Conservation (phyloP, 2,113 vertebrate species). For the Cheirogaleus medius region DNA sequence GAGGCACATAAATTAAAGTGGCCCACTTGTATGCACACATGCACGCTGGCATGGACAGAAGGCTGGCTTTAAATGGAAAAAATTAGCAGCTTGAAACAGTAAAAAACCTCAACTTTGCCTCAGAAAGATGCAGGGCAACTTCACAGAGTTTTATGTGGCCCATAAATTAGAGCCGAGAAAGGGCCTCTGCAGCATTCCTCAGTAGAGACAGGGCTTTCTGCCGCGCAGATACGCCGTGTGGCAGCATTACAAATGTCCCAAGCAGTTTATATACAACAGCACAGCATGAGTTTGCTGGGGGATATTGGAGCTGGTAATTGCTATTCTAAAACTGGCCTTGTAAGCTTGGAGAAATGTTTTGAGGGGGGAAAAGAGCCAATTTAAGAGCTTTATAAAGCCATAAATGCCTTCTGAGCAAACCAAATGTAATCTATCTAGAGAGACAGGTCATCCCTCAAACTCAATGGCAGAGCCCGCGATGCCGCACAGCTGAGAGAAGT, state of each 20-base stretch:
- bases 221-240: slow-evolving; percentile 76
- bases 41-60: slow-evolving; percentile 74
- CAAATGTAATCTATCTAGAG: slow-evolving; percentile 75
- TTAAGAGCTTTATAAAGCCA: slow-evolving; percentile 83
- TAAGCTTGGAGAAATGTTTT: slow-evolving; percentile 81
- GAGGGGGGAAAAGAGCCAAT: slow-evolving; percentile 73
- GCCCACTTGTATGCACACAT: slow-evolving; percentile 71
- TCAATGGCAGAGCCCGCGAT: not conserved
- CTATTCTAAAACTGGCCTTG: slow-evolving; percentile 81
- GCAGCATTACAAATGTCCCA: slow-evolving; percentile 84
- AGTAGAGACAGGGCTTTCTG: slow-evolving; percentile 59
- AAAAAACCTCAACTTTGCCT: slow-evolving; percentile 78
- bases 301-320: slow-evolving; percentile 84
- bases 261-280: slow-evolving; percentile 81
- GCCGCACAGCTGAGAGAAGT: not conserved
- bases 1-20: slow-evolving; percentile 75
- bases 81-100: slow-evolving; percentile 81
- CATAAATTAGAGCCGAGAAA: slow-evolving; percentile 82
- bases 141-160: slow-evolving; percentile 81
- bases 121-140: slow-evolving; percentile 80
- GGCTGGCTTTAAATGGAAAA: slow-evolving; percentile 79
- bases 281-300: slow-evolving; percentile 81
- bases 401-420: slow-evolving; percentile 78
- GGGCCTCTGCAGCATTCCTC: slow-evolving; percentile 65
- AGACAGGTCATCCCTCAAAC: slow-evolving; percentile 51